These are phyloP conservation scores for Aurelia aurita DNA, from an alignment of 30 jellyfish, hydroid and myxozoan species.

Conservation along the genomic window DNA sequence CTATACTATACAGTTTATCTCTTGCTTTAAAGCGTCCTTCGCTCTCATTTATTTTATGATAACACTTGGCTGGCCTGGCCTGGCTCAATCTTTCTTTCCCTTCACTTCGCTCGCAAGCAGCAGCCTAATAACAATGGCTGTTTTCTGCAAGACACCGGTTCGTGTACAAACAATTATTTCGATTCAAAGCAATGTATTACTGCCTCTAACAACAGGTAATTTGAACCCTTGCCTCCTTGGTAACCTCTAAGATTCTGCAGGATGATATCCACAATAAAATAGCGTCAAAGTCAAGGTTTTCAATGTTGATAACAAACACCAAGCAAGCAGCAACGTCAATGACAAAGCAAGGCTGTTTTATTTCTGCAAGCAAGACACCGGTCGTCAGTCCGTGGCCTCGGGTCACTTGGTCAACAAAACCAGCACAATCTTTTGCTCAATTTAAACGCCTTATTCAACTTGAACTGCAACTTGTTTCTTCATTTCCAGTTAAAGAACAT, in stretches of 20 bases:
- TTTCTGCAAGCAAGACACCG: slow-evolving; percentile 34
- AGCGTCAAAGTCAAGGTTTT: neutral
- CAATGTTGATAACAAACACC: neutral
- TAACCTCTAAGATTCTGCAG: too few species aligned
- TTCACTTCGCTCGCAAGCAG: neutral
- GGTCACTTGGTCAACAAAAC: neutral
- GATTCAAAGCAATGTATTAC: neutral
- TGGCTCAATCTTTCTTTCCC: neutral
- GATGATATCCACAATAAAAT: neutral
- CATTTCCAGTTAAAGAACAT: neutral
- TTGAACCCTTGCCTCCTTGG: neutral
- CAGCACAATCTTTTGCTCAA: neutral
- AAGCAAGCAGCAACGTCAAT: neutral
- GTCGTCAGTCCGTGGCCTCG: slow-evolving; percentile 17
- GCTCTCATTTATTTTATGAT: neutral
- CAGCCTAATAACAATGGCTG: slow-evolving; percentile 39
- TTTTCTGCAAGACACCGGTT: slow-evolving; percentile 13
- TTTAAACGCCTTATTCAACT: neutral
- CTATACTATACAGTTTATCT: too few species aligned
- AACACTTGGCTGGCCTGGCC: too few species aligned
- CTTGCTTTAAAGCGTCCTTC: neutral
- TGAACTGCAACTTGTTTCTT: neutral
- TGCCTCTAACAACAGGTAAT: neutral
- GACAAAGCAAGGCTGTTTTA: neutral
- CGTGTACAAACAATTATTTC: neutral